phyloP scores from a whole-genome alignment of 1,140 invertebrate species.

The Scaptomyza hsui region DNA sequence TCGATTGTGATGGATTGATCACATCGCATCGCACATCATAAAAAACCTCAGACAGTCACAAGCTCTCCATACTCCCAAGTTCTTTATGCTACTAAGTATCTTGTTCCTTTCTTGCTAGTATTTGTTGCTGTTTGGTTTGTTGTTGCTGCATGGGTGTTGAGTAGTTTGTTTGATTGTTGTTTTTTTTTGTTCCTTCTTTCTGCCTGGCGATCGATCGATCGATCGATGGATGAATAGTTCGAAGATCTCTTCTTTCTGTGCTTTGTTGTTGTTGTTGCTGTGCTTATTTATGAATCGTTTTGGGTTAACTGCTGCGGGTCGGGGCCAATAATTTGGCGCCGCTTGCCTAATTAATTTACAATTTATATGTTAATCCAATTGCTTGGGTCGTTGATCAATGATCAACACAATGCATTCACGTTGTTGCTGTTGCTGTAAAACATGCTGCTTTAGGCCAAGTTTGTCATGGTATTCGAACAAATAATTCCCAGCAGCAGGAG shows the following conservation, averaged over 20 bases:
- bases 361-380: conserved; percentile 79
- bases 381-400: conserved; percentile 47
- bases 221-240: conserved; percentile 40
- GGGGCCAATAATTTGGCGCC: conserved; percentile 70
- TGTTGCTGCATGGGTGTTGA: conserved; percentile 56
- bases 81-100: conserved; percentile 2
- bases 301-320: conserved; percentile 45
- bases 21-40: conserved; percentile 78
- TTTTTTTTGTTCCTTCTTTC: neutral
- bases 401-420: conserved; percentile 23
- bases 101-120: neutral
- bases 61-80: conserved; percentile 19
- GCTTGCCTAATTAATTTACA: conserved; percentile 76
- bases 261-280: conserved; percentile 5
- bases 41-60: conserved; percentile 51
- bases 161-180: conserved; percentile 78
- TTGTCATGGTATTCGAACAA: conserved; percentile 8
- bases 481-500: conserved; percentile 24
- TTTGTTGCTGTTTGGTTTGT: conserved; percentile 58
- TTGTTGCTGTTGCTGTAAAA: neutral
- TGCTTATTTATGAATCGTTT: conserved; percentile 44
- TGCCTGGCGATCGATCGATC: conserved; percentile 59
- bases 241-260: conserved; percentile 35
- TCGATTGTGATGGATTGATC: conserved; percentile 76
- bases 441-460: conserved; percentile 7